Evolutionary conservation across 2,113 vertebrate species (phyloP).

Genomic region (Phyllostomus hastatus): DNA sequence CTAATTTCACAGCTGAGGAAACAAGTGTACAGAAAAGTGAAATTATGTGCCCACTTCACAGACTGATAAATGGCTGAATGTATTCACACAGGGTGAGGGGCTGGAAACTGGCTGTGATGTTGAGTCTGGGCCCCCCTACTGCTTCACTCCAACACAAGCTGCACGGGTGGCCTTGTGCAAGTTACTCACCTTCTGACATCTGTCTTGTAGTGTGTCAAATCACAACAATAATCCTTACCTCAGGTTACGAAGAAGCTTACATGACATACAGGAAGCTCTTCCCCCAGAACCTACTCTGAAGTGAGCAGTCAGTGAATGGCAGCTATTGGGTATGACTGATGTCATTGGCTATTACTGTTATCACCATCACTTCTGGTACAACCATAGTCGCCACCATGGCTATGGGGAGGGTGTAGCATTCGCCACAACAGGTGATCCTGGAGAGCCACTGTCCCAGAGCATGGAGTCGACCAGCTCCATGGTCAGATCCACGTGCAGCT

Average conservation of each 20-base stretch:
- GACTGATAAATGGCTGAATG: no score
- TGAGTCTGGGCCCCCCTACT: no score
- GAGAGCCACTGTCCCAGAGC: neutral
- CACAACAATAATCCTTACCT: neutral
- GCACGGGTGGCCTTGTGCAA: neutral
- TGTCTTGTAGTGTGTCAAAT: neutral
- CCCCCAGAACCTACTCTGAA: neutral
- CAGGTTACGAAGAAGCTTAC: neutral
- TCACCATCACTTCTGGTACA: neutral
- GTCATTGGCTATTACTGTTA: neutral
- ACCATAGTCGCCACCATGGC: neutral
- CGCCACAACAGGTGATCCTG: neutral
- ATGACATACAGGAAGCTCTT: neutral
- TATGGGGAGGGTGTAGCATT: neutral
- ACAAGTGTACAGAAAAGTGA: neutral
- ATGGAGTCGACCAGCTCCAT: neutral
- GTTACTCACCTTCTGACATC: neutral
- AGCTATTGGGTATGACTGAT: rapidly evolving
- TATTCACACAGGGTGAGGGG: neutral
- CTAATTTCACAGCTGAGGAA: neutral
- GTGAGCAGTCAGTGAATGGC: neutral
- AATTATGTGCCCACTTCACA: neutral
- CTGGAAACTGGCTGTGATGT: neutral
- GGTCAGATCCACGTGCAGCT: neutral
- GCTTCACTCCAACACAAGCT: rapidly evolving